Evolutionary conservation across 2,888 invertebrate species (phyloP).

Genomic region (Sabellastarte sp.): DNA sequence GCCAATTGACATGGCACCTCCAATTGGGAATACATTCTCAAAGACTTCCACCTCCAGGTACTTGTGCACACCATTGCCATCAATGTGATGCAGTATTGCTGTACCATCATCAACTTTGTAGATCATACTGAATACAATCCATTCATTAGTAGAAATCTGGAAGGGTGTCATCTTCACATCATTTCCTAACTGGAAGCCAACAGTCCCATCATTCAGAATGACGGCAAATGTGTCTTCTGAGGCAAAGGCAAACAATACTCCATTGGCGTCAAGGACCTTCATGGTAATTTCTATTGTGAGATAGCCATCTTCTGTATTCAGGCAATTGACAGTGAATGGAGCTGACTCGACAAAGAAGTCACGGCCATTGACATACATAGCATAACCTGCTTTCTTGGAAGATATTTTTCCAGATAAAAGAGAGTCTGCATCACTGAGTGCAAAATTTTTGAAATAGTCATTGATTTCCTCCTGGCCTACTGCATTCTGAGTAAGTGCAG

Average conservation of each 20-base stretch:
- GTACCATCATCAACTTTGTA: background rate
- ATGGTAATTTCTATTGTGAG: background rate
- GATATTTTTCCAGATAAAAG: background rate
- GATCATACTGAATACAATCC: background rate
- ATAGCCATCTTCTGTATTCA: background rate
- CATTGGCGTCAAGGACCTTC: background rate
- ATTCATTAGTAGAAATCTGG: background rate
- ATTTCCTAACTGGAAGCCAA: background rate
- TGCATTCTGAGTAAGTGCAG: too few species aligned
- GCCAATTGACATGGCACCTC: conserved; percentile 36
- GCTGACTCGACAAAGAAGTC: background rate
- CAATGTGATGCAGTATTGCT: background rate
- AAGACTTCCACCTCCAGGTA: too few species aligned
- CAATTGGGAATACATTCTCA: conserved; percentile 27
- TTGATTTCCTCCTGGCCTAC: too few species aligned
- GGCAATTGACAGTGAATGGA: background rate
- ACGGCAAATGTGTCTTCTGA: background rate
- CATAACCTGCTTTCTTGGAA: background rate
- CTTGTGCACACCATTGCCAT: conserved; percentile 3
- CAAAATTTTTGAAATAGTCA: too few species aligned
- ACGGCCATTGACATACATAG: background rate
- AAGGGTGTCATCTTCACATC: background rate
- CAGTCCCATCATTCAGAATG: background rate
- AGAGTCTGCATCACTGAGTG: too few species aligned
- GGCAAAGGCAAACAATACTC: background rate